Percentiles rank a stretch among this genome's conserved stretches.
phyloP scores from a whole-genome alignment of 1,140 invertebrate genomes.

The Grapholita molesta region DNA sequence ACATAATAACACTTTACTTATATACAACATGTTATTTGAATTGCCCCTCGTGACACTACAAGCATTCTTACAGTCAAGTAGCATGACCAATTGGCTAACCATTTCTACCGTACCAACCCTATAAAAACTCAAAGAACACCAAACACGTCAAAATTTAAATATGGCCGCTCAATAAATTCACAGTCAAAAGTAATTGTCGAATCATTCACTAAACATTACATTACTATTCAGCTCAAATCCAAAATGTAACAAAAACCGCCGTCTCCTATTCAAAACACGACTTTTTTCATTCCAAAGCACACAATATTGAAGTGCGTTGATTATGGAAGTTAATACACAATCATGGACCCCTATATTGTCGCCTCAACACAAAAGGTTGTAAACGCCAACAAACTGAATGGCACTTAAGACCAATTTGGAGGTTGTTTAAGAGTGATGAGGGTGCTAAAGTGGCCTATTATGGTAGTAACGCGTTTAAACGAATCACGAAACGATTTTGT shows the following conservation, averaged over 20 bases:
- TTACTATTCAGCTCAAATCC: background rate
- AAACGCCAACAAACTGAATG: background rate
- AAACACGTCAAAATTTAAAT: slow-evolving; percentile 5
- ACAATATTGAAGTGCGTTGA: slow-evolving; percentile 13
- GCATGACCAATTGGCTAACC: background rate
- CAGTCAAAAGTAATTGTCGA: slow-evolving; percentile 43
- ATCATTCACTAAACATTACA: slow-evolving; percentile 41
- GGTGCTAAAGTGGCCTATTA: slow-evolving; percentile 35
- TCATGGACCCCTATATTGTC: slow-evolving; percentile 26
- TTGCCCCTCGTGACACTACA: background rate
- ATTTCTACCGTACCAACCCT: background rate
- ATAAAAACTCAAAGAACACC: background rate
- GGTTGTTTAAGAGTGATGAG: slow-evolving; percentile 15
- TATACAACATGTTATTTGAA: no score
- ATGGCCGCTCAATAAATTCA: slow-evolving; percentile 41
- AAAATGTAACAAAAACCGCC: background rate
- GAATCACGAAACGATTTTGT: slow-evolving; percentile 14
- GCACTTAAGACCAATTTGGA: background rate
- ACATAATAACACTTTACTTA: no score
- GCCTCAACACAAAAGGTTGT: background rate
- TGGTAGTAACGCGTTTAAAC: slow-evolving; percentile 34
- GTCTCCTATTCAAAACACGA: background rate
- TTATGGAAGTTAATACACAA: slow-evolving; percentile 25
- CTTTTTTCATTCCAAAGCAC: background rate
- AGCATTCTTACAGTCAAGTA: background rate